phyloP scores from a whole-genome alignment of 2,113 vertebrate species.

The Chrysemys picta region DNA sequence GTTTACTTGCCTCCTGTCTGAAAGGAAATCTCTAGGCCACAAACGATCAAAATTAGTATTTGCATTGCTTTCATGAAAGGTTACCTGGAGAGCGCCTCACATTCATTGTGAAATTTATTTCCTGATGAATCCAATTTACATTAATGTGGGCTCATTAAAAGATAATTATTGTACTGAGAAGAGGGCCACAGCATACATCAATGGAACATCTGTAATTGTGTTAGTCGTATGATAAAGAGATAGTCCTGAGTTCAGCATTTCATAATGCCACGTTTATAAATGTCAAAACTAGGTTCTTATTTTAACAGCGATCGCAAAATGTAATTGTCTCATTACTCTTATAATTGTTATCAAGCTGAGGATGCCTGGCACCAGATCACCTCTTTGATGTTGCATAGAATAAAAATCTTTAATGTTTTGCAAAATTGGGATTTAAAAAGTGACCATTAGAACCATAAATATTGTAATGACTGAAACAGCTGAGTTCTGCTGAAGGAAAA shows the following conservation, averaged over 20 bases:
- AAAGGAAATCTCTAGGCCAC: slow-evolving; percentile 42
- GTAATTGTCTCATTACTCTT: slow-evolving; percentile 73
- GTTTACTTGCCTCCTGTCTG: not conserved
- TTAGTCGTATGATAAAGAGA: slow-evolving; percentile 72
- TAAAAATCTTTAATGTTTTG: slow-evolving; percentile 50
- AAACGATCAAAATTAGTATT: slow-evolving; percentile 58
- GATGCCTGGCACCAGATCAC: slow-evolving; percentile 58
- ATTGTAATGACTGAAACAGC: slow-evolving; percentile 32
- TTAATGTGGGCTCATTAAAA: slow-evolving; percentile 94
- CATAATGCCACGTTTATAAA: slow-evolving; percentile 73
- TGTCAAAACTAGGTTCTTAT: slow-evolving; percentile 73
- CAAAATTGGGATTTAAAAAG: slow-evolving; percentile 23
- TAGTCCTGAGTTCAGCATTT: slow-evolving; percentile 61
- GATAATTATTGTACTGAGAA: slow-evolving; percentile 84
- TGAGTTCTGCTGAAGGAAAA: slow-evolving; percentile 22
- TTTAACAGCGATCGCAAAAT: slow-evolving; percentile 67
- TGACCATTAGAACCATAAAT: not conserved
- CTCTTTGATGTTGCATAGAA: slow-evolving; percentile 9
- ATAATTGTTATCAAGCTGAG: slow-evolving; percentile 71
- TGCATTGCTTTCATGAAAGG: slow-evolving; percentile 75
- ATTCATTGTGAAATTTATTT: slow-evolving; percentile 82
- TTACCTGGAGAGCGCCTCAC: slow-evolving; percentile 81
- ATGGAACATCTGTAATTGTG: slow-evolving; percentile 77
- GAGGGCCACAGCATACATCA: slow-evolving; percentile 69
- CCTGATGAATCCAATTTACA: slow-evolving; percentile 88